phyloP scores from a whole-genome alignment of 2,888 invertebrate species.

The Phaedon cochleariae region DNA sequence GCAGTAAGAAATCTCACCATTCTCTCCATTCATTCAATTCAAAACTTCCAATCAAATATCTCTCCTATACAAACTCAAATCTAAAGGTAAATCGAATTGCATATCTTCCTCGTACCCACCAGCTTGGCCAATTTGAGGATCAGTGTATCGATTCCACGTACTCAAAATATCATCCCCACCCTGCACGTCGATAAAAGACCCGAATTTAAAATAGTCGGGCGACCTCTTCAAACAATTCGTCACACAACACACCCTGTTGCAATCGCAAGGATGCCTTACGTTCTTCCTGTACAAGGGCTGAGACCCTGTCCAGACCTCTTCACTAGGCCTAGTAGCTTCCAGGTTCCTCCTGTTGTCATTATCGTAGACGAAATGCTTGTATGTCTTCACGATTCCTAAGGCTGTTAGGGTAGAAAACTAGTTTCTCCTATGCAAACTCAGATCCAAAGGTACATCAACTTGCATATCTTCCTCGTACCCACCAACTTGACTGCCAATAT shows the following conservation, averaged over 20 bases:
- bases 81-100: slow-evolving; percentile 67
- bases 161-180: slow-evolving; percentile 26
- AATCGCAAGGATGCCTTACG: slow-evolving; percentile 35
- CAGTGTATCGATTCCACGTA: slow-evolving; percentile 37
- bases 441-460: slow-evolving; percentile 68
- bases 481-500: slow-evolving; percentile 22
- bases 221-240: slow-evolving; percentile 35
- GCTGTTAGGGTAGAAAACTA: slow-evolving; percentile 82
- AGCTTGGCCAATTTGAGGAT: slow-evolving; percentile 25
- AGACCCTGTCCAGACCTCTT: background rate
- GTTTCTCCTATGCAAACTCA: slow-evolving; percentile 66
- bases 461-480: slow-evolving; percentile 50
- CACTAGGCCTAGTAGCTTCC: slow-evolving; percentile 9
- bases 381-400: slow-evolving; percentile 92
- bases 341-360: slow-evolving; percentile 23
- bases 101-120: slow-evolving; percentile 44
- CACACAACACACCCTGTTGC: slow-evolving; percentile 34
- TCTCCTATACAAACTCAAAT: slow-evolving; percentile 67
- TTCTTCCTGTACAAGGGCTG: slow-evolving; percentile 34
- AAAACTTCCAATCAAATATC: no score
- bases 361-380: slow-evolving; percentile 74
- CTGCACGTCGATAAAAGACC: slow-evolving; percentile 48
- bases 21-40: no score
- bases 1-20: slow-evolving; percentile 18
- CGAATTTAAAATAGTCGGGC: slow-evolving; percentile 48